Percentiles rank a stretch among this genome's conserved stretches.
Conservation (phyloP, 2,113 vertebrate genomes). For the Boleophthalmus pectinirostris region DNA sequence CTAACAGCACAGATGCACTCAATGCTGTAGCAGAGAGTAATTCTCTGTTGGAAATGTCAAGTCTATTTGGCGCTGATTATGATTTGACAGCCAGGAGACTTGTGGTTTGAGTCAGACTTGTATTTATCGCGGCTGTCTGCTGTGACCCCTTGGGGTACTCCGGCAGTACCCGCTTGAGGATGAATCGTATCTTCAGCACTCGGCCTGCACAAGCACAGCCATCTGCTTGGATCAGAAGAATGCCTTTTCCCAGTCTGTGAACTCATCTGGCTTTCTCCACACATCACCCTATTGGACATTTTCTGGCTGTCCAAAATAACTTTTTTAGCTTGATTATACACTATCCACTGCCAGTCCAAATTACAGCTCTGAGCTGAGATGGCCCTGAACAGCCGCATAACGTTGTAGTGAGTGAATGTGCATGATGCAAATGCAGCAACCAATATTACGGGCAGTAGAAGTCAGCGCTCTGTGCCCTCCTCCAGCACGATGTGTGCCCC, state of each 20-base stretch:
- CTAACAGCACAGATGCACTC: slow-evolving; percentile 23
- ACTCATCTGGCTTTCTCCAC: slow-evolving; percentile 70
- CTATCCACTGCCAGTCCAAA: slow-evolving; percentile 75
- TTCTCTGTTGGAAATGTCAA: slow-evolving; percentile 37
- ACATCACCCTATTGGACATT: slow-evolving; percentile 59
- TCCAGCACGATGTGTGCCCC: slow-evolving; percentile 17
- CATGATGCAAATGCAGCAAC: slow-evolving; percentile 41
- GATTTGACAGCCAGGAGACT: slow-evolving; percentile 50
- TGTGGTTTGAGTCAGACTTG: slow-evolving; percentile 52
- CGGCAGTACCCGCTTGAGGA: slow-evolving; percentile 19
- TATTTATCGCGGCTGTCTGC: slow-evolving; percentile 40
- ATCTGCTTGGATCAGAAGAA: slow-evolving; percentile 67
- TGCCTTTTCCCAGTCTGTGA: slow-evolving; percentile 58
- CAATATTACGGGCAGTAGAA: slow-evolving; percentile 17
- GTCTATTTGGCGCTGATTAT: slow-evolving; percentile 45
- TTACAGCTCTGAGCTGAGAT: slow-evolving; percentile 74
- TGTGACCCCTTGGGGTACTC: slow-evolving; percentile 40
- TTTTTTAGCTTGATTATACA: slow-evolving; percentile 76
- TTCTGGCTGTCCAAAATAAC: slow-evolving; percentile 75
- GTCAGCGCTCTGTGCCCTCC: slow-evolving; percentile 48
- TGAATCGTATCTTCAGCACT: slow-evolving; percentile 28
- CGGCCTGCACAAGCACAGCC: slow-evolving; percentile 42
- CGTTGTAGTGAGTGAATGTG: slow-evolving; percentile 45
- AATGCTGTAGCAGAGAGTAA: not conserved
- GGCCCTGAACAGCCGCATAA: slow-evolving; percentile 53